Conservation (phyloP, 2,888 invertebrate genomes). For the Chrysodeixis includens region DNA sequence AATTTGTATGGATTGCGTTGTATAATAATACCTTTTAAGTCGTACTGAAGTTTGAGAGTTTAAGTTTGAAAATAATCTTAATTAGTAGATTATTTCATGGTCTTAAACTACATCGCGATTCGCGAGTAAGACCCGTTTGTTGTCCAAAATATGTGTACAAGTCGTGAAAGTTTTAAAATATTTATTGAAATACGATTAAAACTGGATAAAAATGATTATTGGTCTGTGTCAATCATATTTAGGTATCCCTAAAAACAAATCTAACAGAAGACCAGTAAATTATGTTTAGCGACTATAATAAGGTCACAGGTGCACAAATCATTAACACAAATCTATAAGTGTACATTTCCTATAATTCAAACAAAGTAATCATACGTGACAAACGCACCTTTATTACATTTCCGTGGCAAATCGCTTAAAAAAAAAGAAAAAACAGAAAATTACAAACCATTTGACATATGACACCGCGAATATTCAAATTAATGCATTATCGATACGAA, state of each 20-base stretch:
- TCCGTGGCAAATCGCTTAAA: conserved; percentile 77
- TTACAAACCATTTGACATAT: conserved; percentile 89
- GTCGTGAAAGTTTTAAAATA: no score
- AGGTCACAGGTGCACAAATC: conserved; percentile 37
- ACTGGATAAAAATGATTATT: no score
- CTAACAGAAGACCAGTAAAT: not conserved
- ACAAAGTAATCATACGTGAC: conserved; percentile 52
- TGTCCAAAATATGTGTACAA: no score
- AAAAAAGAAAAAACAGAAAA: conserved; percentile 82
- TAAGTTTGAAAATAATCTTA: no score
- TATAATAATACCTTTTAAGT: no score
- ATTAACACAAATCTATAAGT: conserved; percentile 38
- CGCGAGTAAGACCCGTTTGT: no score
- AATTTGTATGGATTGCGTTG: not conserved
- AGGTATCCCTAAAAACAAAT: not conserved
- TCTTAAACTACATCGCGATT: no score
- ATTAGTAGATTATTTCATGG: no score
- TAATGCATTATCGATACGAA: conserved; percentile 87
- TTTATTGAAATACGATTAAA: no score
- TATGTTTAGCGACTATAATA: not conserved
- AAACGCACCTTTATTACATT: conserved; percentile 62
- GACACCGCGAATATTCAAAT: conserved; percentile 90
- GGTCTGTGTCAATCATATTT: no score
- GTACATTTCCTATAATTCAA: conserved; percentile 41
- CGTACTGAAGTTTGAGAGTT: no score